Percentiles rank a stretch among this genome's conserved stretches.
Evolutionary conservation across 1,140 invertebrate species (phyloP).

Genomic region (Paralvinella palmiformis): DNA sequence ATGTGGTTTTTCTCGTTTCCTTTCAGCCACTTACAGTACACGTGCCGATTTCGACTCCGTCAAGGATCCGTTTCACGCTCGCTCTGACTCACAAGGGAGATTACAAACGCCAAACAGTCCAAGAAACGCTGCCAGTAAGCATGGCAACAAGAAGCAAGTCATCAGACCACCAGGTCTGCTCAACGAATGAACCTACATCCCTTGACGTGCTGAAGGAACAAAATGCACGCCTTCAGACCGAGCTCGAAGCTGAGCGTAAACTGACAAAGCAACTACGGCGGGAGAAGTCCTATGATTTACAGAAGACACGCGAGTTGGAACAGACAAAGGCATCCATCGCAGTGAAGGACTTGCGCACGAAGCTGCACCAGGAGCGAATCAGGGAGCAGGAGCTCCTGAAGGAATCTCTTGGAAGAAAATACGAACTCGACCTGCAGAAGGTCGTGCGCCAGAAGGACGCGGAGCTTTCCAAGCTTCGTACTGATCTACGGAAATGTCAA

Average conservation of each 20-base stretch:
- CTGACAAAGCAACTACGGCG: neutral
- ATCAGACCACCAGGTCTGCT: neutral
- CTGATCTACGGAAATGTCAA: neutral
- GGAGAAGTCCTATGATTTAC: neutral
- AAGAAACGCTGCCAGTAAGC: neutral
- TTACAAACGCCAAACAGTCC: neutral
- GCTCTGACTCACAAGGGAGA: neutral
- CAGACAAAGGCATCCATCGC: neutral
- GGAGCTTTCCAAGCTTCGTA: neutral
- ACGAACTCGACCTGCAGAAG: neutral
- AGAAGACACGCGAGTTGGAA: neutral
- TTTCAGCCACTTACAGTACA: neutral
- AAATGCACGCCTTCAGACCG: neutral
- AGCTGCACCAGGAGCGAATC: neutral
- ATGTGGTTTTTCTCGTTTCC: neutral
- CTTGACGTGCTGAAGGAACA: neutral
- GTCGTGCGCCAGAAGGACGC: neutral
- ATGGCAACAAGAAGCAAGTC: neutral
- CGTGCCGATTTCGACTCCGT: slow-evolving; percentile 6
- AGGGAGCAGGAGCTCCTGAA: neutral
- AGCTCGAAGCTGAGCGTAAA: neutral
- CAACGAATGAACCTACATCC: neutral
- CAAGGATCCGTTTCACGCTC: neutral
- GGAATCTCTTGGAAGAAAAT: neutral
- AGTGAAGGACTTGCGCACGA: neutral